Base-by-base conservation (phyloP, 1,140 invertebrate species). In the Eufriesea mexicana region DNA sequence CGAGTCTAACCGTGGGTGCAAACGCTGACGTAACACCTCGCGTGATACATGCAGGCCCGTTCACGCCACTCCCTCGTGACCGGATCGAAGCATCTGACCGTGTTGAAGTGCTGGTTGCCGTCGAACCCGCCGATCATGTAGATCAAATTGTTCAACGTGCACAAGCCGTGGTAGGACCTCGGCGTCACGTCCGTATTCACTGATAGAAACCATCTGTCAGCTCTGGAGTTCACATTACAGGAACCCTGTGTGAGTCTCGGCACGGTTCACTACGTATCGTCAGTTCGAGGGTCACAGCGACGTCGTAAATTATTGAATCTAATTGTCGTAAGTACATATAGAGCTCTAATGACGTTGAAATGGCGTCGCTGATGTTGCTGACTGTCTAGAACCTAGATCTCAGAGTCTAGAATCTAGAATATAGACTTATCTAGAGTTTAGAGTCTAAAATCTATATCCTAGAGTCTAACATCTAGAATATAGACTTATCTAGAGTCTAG, bases 91-190 rank as follows among this genome's bases (percentile, higher is more conserved):
- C 95, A 96, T 23, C 96, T 94, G 18, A 97, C 95, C 0, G 96
- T 96, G 84, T 96, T 97, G 89, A 96, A 97, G 86, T 97, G 96
- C 70, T 97, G 95, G 73, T 95, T 96, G 7, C 97, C 96, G 88
- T 97, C 96, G 86, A 96, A 97, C 5, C 96, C 97, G 8, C 97
- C 97, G 83, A 97, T 96, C 94, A 97, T 96, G 91, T 97, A 97
- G 81, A 98, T 96, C 55, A 95, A 85, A 79, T 96, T 95, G 86
- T 96, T 95, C 6, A 97, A 90, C 0, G 95, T 93, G 78, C 96
- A 97, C 4, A 97, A 92, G 0, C 97, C 97, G 87, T 98, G 97
- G 89, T 98, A 98, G 2, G 97, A 96, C 61, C 97, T 94, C 23
- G 96, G 96, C 0, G 95, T 95, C 0, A 94, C 90, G 86, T 97